Evolutionary conservation across 2,888 invertebrate species (phyloP).

Genomic region (Perizoma affinitatum): DNA sequence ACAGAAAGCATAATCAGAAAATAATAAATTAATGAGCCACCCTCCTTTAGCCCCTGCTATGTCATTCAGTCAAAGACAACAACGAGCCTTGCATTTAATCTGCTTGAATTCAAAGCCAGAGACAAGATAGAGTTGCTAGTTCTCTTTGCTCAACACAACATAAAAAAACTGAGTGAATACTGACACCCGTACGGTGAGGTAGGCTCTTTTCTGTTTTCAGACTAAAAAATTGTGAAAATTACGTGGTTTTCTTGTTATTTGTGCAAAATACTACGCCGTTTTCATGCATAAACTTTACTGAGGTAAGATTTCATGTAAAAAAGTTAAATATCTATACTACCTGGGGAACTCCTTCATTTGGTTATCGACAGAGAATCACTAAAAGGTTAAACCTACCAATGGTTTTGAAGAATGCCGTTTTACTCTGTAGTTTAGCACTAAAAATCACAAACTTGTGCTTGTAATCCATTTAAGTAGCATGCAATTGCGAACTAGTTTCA

Average conservation of each 20-base stretch:
- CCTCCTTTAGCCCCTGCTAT: too few relatives aligned
- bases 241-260: slow-evolving; percentile 69
- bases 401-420: slow-evolving; percentile 7
- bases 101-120: slow-evolving; percentile 5
- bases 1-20: too few relatives aligned
- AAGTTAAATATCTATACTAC: slow-evolving; percentile 5
- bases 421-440: slow-evolving; percentile 7
- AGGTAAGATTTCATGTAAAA: slow-evolving; percentile 61
- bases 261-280: slow-evolving; percentile 64
- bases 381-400: slow-evolving; percentile 65
- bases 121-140: slow-evolving; percentile 8
- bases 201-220: slow-evolving; percentile 84
- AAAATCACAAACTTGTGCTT: not conserved
- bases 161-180: slow-evolving; percentile 44
- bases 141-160: too few relatives aligned
- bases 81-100: too few relatives aligned
- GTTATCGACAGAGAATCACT: slow-evolving; percentile 69
- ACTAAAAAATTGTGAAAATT: slow-evolving; percentile 75
- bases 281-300: slow-evolving; percentile 79
- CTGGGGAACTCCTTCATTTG: slow-evolving; percentile 52
- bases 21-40: too few relatives aligned
- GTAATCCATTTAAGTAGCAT: not conserved
- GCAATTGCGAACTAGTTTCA: not conserved
- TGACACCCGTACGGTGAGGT: slow-evolving; percentile 82
- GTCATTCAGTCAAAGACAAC: too few relatives aligned